Evolutionary conservation across 2,113 vertebrate species (phyloP).

Genomic region (Oriolus oriolus): DNA sequence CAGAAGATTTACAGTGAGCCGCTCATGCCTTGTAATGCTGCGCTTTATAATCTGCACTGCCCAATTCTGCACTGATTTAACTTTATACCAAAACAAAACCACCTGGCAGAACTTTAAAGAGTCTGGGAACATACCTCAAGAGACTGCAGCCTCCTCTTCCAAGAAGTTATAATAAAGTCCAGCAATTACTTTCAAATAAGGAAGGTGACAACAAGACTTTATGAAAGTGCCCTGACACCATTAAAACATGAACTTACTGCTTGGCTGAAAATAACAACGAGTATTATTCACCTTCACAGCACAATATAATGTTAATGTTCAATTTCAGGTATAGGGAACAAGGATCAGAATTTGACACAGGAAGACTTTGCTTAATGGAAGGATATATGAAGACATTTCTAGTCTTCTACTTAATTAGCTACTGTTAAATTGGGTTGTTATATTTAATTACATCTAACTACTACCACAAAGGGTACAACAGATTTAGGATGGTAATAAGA

Average conservation of each 20-base stretch:
- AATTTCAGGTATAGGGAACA: neutral
- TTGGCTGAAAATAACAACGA: neutral
- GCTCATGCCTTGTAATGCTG: neutral
- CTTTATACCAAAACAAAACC: neutral
- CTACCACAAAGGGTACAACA: neutral
- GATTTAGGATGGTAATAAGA: neutral
- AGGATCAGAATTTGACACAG: neutral
- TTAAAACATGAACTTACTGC: neutral
- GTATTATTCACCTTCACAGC: neutral
- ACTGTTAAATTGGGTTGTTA: neutral
- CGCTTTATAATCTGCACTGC: neutral
- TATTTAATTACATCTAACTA: neutral
- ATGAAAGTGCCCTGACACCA: neutral
- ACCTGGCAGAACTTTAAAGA: neutral
- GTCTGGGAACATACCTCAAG: neutral
- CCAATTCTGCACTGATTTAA: neutral
- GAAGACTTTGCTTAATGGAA: neutral
- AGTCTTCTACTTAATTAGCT: neutral
- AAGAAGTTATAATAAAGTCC: neutral
- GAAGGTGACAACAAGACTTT: neutral
- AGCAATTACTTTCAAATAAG: neutral
- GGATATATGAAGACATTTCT: neutral
- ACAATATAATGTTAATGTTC: neutral
- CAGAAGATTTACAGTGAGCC: neutral
- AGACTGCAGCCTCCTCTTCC: neutral